Percentiles rank a stretch among this genome's conserved stretches.
Evolutionary conservation across 1,140 invertebrate species (phyloP).

Genomic region (Limonius californicus): DNA sequence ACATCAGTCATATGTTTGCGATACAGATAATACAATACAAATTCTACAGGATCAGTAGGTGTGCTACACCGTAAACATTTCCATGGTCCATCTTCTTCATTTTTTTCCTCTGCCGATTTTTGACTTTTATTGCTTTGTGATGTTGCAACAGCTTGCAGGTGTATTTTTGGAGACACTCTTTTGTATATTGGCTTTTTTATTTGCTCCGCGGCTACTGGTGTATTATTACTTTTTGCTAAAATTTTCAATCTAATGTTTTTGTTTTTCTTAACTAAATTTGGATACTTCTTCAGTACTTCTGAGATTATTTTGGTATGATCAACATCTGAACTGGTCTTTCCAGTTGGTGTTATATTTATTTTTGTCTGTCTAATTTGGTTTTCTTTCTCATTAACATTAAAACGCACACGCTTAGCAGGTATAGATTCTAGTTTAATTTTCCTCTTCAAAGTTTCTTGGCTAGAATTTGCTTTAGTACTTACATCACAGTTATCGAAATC

Average conservation of each 20-base stretch:
- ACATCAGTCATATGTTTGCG: slow-evolving; percentile 76
- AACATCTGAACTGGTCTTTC: slow-evolving; percentile 47
- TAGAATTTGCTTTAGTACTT: not conserved
- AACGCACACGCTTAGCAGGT: slow-evolving; percentile 47
- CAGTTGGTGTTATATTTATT: slow-evolving; percentile 36
- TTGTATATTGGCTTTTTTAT: slow-evolving; percentile 1
- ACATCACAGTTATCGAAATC: not conserved
- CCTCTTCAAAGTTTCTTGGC: slow-evolving; percentile 39
- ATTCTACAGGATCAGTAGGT: slow-evolving; percentile 62
- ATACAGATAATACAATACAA: slow-evolving; percentile 72
- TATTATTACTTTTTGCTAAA: slow-evolving; percentile 54
- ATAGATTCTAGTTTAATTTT: slow-evolving; percentile 51
- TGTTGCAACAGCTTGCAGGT: not conserved
- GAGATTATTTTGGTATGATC: slow-evolving; percentile 83
- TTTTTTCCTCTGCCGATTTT: slow-evolving; percentile 8
- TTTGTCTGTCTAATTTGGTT: slow-evolving; percentile 50
- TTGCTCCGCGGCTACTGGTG: not conserved
- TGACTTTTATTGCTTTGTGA: not conserved
- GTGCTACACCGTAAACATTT: slow-evolving; percentile 50
- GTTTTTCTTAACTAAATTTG: slow-evolving; percentile 78
- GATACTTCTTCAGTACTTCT: slow-evolving; percentile 83
- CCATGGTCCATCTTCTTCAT: slow-evolving; percentile 49
- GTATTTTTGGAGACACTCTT: not conserved
- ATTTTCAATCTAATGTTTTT: slow-evolving; percentile 86
- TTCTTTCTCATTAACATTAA: slow-evolving; percentile 51